Conservation (phyloP, 2,888 invertebrate species). For the Agrotis exclamationis region DNA sequence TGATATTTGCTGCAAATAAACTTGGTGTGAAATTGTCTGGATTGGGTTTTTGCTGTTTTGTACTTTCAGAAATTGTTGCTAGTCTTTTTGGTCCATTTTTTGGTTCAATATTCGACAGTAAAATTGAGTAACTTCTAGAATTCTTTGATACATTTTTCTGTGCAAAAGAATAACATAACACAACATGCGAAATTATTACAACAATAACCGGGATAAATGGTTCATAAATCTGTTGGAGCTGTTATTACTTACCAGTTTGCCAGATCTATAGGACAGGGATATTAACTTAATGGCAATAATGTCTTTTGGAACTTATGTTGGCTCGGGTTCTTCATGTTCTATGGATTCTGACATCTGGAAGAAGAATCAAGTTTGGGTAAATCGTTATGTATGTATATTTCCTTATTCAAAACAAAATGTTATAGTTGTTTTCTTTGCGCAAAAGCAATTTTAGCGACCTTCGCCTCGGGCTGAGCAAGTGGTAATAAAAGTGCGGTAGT, state of each 20-base stretch:
- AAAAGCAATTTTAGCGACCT: slow-evolving; percentile 43
- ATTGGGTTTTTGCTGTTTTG: slow-evolving; percentile 6
- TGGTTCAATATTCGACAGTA: neutral
- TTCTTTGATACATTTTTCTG: neutral
- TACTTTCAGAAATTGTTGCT: neutral
- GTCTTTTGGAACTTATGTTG: slow-evolving; percentile 21
- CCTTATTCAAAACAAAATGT: slow-evolving; percentile 35
- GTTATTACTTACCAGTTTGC: slow-evolving; percentile 22
- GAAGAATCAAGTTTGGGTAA: slow-evolving; percentile 5
- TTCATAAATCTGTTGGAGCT: slow-evolving; percentile 19
- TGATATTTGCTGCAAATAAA: slow-evolving; percentile 52
- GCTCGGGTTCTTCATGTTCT: slow-evolving; percentile 9
- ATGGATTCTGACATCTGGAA: slow-evolving; percentile 13
- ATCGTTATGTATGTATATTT: too few species aligned
- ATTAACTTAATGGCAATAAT: slow-evolving; percentile 34
- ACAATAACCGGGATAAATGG: slow-evolving; percentile 18
- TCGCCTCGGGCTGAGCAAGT: slow-evolving; percentile 35
- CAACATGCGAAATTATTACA: slow-evolving; percentile 12
- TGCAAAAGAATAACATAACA: neutral
- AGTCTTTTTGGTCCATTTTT: neutral
- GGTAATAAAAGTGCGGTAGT: slow-evolving; percentile 57
- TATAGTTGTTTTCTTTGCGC: slow-evolving; percentile 41
- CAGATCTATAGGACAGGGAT: slow-evolving; percentile 19
- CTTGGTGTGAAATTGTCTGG: slow-evolving; percentile 28
- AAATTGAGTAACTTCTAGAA: neutral